Evolutionary conservation across 1,140 invertebrate species (phyloP).

Genomic region (Drosophila subpulchrella): DNA sequence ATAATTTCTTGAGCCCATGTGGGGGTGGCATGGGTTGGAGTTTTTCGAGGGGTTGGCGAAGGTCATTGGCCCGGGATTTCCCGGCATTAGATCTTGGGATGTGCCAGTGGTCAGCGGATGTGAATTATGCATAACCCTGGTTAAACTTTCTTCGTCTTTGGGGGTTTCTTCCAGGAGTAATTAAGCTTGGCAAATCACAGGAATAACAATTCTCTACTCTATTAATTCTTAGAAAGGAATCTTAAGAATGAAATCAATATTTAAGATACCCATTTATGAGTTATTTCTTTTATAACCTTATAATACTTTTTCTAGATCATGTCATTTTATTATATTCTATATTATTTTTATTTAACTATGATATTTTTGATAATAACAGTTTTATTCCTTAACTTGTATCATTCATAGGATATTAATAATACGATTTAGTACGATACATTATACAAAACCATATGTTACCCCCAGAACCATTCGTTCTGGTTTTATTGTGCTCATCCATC

Average conservation of each 20-base stretch:
- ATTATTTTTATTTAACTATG: too few relatives aligned
- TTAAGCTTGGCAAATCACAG: conserved; percentile 1
- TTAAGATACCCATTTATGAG: too few relatives aligned
- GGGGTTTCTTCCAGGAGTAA: neutral
- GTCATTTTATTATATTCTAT: too few relatives aligned
- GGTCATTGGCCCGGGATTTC: conserved; percentile 31
- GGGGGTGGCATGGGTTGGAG: neutral
- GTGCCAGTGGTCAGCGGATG: conserved; percentile 19
- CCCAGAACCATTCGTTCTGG: neutral
- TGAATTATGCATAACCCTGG: conserved; percentile 22
- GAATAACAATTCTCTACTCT: neutral
- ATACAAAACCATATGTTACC: neutral
- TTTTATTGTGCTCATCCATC: conserved; percentile 15
- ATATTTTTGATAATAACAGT: too few relatives aligned
- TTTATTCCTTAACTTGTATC: too few relatives aligned
- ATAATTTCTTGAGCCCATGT: conserved; percentile 70
- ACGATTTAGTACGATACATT: neutral
- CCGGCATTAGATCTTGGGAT: conserved; percentile 4
- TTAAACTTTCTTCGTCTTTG: conserved; percentile 2
- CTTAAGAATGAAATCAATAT: too few relatives aligned
- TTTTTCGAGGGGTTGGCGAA: conserved; percentile 19
- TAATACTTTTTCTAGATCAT: too few relatives aligned
- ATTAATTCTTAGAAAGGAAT: too few relatives aligned
- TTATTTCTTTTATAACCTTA: too few relatives aligned
- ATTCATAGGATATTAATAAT: too few relatives aligned